Conservation (phyloP, 2,888 invertebrate genomes). For the Kuschelorhynchus macadamiae region DNA sequence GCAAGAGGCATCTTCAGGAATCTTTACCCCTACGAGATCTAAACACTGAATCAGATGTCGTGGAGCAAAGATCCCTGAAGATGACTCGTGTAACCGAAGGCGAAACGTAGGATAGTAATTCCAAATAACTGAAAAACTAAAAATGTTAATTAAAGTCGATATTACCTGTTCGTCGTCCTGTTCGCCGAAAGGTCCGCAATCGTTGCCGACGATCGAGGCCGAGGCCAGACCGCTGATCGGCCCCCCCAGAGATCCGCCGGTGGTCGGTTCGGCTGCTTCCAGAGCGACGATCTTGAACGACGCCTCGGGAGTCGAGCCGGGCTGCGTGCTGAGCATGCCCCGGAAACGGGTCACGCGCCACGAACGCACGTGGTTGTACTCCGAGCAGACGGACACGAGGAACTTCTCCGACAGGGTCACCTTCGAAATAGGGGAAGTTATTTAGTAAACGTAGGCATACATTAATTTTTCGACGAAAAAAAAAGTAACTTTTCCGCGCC, state of each 20-base stretch:
- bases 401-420: constrained; percentile 96
- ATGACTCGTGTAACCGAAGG: no score
- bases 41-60: no score
- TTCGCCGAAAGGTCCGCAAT: constrained; percentile 94
- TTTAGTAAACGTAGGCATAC: no score
- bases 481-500: no score
- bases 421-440: constrained; percentile 67
- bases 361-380: constrained; percentile 97
- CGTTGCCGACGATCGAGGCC: constrained; percentile 69
- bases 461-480: no score
- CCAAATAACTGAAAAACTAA: no score
- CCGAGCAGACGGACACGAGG: constrained; percentile 95
- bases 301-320: constrained; percentile 96
- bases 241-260: constrained; percentile 31
- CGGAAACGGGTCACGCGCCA: constrained; percentile 98
- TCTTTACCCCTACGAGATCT: no score
- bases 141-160: no score
- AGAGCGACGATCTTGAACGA: constrained; percentile 96
- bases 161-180: constrained; percentile 92
- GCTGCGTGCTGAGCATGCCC: constrained; percentile 99
- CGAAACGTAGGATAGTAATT: no score
- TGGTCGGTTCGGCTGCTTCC: constrained; percentile 74
- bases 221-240: constrained; percentile 26
- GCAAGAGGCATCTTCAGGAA: no score
- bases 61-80: no score